These are phyloP conservation scores for Pelagia noctiluca DNA, from an alignment of 30 jellyfish, hydroid and myxozoan genomes.

Conservation along the genomic window DNA sequence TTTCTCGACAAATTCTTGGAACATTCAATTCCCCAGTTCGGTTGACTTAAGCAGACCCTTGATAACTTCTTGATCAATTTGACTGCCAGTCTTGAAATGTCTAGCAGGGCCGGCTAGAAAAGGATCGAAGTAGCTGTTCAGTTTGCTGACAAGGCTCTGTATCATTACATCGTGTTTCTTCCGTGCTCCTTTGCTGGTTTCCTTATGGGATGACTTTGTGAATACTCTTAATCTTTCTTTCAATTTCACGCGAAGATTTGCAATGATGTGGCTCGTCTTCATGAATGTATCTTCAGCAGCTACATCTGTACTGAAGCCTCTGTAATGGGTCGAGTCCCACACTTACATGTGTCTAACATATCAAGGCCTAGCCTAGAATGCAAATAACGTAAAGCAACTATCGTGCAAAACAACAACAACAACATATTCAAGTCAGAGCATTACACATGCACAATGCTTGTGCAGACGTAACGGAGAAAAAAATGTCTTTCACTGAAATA, in stretches of 20 bases:
- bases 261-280: constrained; percentile 50
- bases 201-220: constrained; percentile 50
- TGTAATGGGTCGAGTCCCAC: too few species aligned
- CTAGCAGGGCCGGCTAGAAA: constrained; percentile 25
- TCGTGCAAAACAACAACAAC: too few species aligned
- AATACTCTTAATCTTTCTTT: constrained; percentile 9
- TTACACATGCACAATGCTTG: too few species aligned
- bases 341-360: too few species aligned
- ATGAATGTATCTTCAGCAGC: constrained; percentile 30
- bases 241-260: neutral
- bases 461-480: too few species aligned
- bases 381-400: too few species aligned
- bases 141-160: neutral
- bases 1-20: constrained; percentile 21
- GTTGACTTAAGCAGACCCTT: constrained; percentile 33
- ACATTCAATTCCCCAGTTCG: constrained; percentile 33
- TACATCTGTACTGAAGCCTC: constrained; percentile 40
- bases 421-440: too few species aligned
- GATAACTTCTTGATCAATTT: constrained; percentile 30
- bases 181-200: constrained; percentile 26
- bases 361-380: too few species aligned
- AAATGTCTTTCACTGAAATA: too few species aligned
- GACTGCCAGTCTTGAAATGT: constrained; percentile 29
- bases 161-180: constrained; percentile 26
- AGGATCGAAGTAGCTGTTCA: constrained; percentile 27